A percentile compares a stretch with the other conserved stretches of the same genome.
phyloP scores from a whole-genome alignment of 2,797 vertebrate species.

The Clangula hyemalis region DNA sequence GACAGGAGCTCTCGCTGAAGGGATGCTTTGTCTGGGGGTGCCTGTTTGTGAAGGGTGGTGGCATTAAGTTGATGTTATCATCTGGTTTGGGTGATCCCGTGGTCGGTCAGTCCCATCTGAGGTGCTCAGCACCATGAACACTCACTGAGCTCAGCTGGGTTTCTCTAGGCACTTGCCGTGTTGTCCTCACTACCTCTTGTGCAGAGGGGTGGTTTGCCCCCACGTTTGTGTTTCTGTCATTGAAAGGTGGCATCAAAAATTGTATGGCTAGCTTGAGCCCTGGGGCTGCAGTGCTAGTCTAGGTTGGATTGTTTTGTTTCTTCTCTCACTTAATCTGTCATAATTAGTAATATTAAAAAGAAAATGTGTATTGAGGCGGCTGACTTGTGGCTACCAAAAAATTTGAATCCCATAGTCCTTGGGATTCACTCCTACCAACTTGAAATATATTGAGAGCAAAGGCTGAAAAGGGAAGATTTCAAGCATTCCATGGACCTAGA shows the following conservation, averaged over 20 bases:
- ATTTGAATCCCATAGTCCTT: background rate
- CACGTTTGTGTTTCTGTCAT: background rate
- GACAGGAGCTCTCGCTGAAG: slow-evolving; percentile 45
- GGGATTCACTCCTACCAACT: background rate
- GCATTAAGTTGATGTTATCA: background rate
- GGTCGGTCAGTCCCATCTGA: background rate
- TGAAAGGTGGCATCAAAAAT: background rate
- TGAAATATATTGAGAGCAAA: background rate
- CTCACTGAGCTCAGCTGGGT: background rate
- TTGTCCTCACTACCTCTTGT: background rate
- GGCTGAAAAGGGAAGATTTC: background rate
- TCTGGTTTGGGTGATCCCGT: background rate
- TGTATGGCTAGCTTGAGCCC: background rate
- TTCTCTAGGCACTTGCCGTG: background rate
- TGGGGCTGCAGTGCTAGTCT: background rate
- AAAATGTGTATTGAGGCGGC: background rate
- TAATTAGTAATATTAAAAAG: background rate
- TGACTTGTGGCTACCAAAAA: background rate
- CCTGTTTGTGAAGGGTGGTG: slow-evolving; percentile 41
- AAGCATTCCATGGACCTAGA: background rate
- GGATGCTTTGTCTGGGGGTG: slow-evolving; percentile 39
- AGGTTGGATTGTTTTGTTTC: background rate
- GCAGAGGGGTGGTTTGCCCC: background rate
- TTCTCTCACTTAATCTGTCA: background rate
- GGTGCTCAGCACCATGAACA: background rate